Evolutionary conservation across 2,113 vertebrate genomes (phyloP).

Genomic region (Burhinus bistriatus): DNA sequence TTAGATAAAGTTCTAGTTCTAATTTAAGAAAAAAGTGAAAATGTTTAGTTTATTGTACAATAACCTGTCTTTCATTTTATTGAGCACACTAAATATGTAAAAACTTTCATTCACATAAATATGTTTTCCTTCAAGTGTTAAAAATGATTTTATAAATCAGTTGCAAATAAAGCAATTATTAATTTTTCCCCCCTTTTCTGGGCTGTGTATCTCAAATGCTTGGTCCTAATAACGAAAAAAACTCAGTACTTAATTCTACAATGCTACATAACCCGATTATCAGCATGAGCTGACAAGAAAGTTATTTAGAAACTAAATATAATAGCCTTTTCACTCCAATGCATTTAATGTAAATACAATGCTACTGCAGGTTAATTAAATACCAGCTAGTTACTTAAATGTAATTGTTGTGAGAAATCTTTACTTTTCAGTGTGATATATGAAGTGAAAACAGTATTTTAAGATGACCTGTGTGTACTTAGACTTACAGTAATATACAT

Average conservation of each 20-base stretch:
- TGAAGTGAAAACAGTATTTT: neutral
- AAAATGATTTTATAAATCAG: neutral
- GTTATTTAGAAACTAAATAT: constrained; percentile 21
- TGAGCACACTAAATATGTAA: neutral
- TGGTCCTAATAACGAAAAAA: neutral
- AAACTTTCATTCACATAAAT: neutral
- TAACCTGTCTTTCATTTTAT: neutral
- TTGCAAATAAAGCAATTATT: neutral
- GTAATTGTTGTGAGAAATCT: constrained; percentile 13
- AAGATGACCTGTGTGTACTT: neutral
- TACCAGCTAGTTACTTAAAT: neutral
- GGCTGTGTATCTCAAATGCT: neutral
- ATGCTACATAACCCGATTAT: neutral
- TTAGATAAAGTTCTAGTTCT: neutral
- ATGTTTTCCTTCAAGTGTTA: neutral
- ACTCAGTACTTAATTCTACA: neutral
- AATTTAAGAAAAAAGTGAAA: neutral
- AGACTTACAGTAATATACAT: neutral
- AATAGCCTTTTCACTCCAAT: constrained; percentile 5
- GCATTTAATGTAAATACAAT: neutral
- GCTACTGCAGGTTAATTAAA: neutral
- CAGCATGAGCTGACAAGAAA: neutral
- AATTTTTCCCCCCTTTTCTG: neutral
- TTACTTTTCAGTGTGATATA: neutral
- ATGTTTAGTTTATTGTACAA: neutral